Base-by-base conservation (phyloP, 2,888 invertebrate species). In the Chrysolina haemoptera region DNA sequence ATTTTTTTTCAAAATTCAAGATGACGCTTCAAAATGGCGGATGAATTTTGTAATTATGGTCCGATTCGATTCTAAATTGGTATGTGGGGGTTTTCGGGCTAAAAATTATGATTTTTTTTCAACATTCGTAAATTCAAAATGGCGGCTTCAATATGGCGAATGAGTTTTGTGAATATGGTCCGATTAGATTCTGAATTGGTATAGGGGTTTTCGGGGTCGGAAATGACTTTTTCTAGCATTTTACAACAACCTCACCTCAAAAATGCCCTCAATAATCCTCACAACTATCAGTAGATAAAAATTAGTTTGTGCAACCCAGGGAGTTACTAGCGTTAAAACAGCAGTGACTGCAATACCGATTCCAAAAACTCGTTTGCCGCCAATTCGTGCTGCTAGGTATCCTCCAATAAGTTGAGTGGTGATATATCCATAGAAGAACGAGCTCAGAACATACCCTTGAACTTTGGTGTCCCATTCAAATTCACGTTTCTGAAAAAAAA, bases 361-460 rank as follows among this genome's bases (percentile, higher is more conserved):
- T 27, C 95, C 95, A 85, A 94, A 94, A 16, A 95, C 92, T 81
- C 93, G 91, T 89, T 95, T 95, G 76, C 97, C 98, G 79, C 98
- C 98, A 85, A 96, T 91, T 86, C 92, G 92, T 80, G 94, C 92
- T 3, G 96, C 95, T 65, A 98, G 88, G 91, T 94, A 95, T 64
- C 96, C 96, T 0, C 96, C 96, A 0, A 94, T 90, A 53, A 96
- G 89, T 87, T 95, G 96, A 0, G 96, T 96, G 73, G 94, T 87
- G 72, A 96, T 91, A 87, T 97, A 97, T 0, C 96, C 96, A 84
- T 96, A 96, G 89, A 97, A 97, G 88, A 97, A 97, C 0, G 96
- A 94, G 83, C 95, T 95, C 67, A 97, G 88, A 41, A 97, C 91
- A 68, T 94, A 88, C 0, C 96, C 96, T 87, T 94, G 94, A 50